Evolutionary conservation across 1,140 invertebrate species (phyloP).

Genomic region (Rhynchophorus ferrugineus): DNA sequence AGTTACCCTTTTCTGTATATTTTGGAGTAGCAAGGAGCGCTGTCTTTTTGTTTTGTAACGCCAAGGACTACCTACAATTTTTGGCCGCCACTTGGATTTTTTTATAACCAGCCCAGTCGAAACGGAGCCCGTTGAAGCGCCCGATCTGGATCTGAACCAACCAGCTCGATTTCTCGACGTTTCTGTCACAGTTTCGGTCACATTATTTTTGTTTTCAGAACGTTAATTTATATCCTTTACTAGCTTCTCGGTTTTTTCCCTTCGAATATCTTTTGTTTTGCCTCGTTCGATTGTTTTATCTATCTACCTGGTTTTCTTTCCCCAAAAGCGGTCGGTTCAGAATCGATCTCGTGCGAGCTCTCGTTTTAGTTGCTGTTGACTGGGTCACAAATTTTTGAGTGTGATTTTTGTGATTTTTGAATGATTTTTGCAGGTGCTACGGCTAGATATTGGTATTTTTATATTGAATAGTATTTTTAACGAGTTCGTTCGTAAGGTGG

Average conservation of each 20-base stretch:
- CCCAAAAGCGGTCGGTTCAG: no score
- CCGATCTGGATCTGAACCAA: no score
- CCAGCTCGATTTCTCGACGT: no score
- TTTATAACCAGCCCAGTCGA: neutral
- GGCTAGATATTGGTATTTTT: slow-evolving; percentile 13
- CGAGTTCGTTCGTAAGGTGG: neutral
- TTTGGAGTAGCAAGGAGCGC: slow-evolving; percentile 40
- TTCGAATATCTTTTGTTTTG: no score
- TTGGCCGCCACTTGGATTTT: slow-evolving; percentile 30
- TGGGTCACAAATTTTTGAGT: slow-evolving; percentile 19
- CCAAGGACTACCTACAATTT: slow-evolving; percentile 37
- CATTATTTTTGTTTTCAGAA: no score
- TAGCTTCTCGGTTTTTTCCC: no score
- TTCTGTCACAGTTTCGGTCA: no score
- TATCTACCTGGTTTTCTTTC: no score
- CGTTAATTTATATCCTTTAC: no score
- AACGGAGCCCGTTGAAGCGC: no score
- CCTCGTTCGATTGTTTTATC: no score
- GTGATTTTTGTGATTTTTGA: slow-evolving; percentile 27
- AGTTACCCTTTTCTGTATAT: slow-evolving; percentile 30
- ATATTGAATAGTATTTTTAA: slow-evolving; percentile 12
- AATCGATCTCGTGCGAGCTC: no score
- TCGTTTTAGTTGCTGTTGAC: neutral
- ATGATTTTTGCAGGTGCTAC: slow-evolving; percentile 22
- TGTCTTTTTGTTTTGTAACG: slow-evolving; percentile 35